Base-by-base conservation (phyloP, 2,888 invertebrate species). In the Diarsia dahlii region DNA sequence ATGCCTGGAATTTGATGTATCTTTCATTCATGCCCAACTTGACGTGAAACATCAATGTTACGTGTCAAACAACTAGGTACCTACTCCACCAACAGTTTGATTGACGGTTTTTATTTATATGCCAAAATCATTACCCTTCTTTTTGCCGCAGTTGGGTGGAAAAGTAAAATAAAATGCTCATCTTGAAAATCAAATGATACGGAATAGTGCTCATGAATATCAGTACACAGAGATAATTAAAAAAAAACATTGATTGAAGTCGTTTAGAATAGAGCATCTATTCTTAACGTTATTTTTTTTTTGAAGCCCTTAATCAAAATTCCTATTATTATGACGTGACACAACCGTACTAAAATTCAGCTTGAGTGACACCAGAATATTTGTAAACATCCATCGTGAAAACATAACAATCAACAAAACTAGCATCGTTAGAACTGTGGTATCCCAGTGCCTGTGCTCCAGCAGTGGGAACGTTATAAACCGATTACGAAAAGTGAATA, bases 21-120 rank as follows among this genome's bases (percentile, higher is more conserved):
- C 60, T 81, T 58, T 69, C 81, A 82, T 84, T 84, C 82, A 81
- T 75, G 56, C 45, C 48, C 68, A 54, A 81, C 48, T 68, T 75
- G 81, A 81, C 68, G 66, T 54, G 56, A 23, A 58, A 45, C 64
- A 72, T 80, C 68, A 71, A 60, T 65, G 60, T 71, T 28, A 63
- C 23, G 54, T 68, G 48, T 74, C 64, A 71, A 68, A 18, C 60
- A 45, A n/a, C 34, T 28, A 45, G 50, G n/a, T 63, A n/a, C 63
- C 45, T 63, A 20, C 12, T 13, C n/a, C 46, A 69, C 8, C 28
- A 28, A 45, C 63, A 56, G 6, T 62, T 48, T 83, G 80, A 80
- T 83, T 83, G 83, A 80, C 58, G 48, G 58, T 23, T 64, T 56
- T 34, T 23, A 74, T 81, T 10, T 3, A 8, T 39, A 23, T 54